phyloP scores from a whole-genome alignment of 2,113 vertebrate genomes.

The Peromyscus leucopus region DNA sequence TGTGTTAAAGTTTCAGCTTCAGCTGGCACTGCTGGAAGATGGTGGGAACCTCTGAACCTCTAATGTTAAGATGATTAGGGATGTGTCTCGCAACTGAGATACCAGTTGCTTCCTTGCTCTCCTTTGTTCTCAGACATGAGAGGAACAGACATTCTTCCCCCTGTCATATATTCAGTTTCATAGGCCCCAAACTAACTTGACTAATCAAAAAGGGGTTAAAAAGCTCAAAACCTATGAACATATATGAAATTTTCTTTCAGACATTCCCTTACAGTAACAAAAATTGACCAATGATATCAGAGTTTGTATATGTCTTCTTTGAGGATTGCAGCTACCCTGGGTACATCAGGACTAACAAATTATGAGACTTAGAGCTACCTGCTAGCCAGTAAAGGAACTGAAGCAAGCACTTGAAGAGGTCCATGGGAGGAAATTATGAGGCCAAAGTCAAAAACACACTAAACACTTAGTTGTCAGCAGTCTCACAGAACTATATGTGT shows the following conservation, averaged over 20 bases:
- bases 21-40: background rate
- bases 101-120: background rate
- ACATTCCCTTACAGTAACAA: background rate
- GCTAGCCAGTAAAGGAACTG: background rate
- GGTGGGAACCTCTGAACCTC: background rate
- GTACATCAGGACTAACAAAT: background rate
- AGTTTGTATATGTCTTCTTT: background rate
- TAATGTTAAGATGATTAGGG: background rate
- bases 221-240: background rate
- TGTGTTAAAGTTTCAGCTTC: background rate
- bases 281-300: background rate
- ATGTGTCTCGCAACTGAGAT: background rate
- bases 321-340: background rate
- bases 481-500: background rate
- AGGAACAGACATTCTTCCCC: no score
- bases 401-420: background rate
- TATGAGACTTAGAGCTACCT: background rate
- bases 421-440: background rate
- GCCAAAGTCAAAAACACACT: background rate
- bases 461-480: background rate
- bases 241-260: background rate
- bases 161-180: background rate
- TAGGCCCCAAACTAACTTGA: no score
- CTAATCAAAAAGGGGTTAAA: background rate
- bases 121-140: background rate